Evolutionary conservation across 2,113 vertebrate genomes (phyloP).

Genomic region (Illadopsis cleaveri): DNA sequence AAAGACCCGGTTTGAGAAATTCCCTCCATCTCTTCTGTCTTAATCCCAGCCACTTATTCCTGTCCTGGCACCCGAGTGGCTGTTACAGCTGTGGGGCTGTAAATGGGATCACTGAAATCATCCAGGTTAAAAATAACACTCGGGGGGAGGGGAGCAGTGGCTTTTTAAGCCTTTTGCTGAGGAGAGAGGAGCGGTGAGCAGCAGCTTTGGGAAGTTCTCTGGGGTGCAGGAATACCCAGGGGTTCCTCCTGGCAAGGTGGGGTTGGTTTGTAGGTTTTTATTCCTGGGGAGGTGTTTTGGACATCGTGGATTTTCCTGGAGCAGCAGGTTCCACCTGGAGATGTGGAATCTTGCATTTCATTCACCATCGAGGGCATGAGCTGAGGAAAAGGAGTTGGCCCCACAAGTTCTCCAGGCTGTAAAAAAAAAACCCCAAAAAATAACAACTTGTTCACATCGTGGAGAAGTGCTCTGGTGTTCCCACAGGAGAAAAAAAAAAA

Average conservation of each 20-base stretch:
- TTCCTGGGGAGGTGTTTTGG: neutral
- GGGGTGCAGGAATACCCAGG: neutral
- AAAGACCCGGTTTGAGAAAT: neutral
- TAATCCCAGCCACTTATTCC: neutral
- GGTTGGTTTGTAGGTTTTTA: neutral
- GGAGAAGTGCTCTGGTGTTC: neutral
- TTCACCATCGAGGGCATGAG: neutral
- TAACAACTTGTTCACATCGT: neutral
- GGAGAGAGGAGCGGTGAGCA: neutral
- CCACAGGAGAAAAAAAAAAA: neutral
- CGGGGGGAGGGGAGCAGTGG: slow-evolving; percentile 15
- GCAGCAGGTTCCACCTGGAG: neutral
- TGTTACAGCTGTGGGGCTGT: slow-evolving; percentile 51
- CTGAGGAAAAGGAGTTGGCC: neutral
- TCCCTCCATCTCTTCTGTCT: neutral
- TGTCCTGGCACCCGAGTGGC: neutral
- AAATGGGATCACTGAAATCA: slow-evolving; percentile 65
- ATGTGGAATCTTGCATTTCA: neutral
- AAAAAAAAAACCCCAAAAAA: neutral
- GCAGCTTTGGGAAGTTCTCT: neutral
- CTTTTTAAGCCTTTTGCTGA: neutral
- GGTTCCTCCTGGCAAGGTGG: neutral
- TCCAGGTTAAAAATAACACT: slow-evolving; percentile 61
- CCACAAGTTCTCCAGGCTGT: neutral
- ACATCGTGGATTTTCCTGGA: neutral